These are phyloP conservation scores for Pelodytes ibericus DNA, from an alignment of 2,797 vertebrate genomes.

Conservation along the genomic window DNA sequence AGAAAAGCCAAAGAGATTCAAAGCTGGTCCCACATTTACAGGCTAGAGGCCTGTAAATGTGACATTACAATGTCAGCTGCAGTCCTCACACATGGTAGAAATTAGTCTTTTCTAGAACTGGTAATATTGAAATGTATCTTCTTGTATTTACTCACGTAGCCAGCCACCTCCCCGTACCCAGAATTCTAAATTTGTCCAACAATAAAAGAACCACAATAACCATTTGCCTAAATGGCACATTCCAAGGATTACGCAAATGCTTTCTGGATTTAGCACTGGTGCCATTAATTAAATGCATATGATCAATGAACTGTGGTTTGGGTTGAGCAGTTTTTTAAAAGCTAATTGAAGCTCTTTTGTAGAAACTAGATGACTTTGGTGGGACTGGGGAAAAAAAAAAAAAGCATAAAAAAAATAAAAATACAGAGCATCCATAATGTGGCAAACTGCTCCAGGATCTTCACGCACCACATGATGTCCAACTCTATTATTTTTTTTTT, in stretches of 20 bases:
- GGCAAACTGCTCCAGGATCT: too few relatives aligned
- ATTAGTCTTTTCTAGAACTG: background rate
- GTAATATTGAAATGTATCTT: background rate
- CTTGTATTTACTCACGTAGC: background rate
- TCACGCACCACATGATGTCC: too few relatives aligned
- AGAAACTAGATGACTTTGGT: too few relatives aligned
- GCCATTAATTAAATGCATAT: background rate
- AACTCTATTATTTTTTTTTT: background rate
- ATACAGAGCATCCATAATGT: too few relatives aligned
- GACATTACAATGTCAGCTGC: background rate
- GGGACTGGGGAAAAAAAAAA: too few relatives aligned
- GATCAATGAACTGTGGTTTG: too few relatives aligned
- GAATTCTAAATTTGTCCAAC: background rate
- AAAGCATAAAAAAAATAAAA: too few relatives aligned
- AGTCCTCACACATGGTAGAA: background rate
- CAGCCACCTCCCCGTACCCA: background rate
- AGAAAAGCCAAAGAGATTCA: background rate
- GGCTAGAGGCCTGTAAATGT: background rate
- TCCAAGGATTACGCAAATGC: background rate
- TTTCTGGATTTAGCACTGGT: too few relatives aligned
- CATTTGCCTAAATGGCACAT: background rate
- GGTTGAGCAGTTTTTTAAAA: too few relatives aligned
- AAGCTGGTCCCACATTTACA: background rate
- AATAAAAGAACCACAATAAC: background rate
- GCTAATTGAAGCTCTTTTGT: too few relatives aligned